These are phyloP conservation scores for Ylistrum balloti DNA, from an alignment of 1,140 invertebrate genomes.

Conservation along the genomic window DNA sequence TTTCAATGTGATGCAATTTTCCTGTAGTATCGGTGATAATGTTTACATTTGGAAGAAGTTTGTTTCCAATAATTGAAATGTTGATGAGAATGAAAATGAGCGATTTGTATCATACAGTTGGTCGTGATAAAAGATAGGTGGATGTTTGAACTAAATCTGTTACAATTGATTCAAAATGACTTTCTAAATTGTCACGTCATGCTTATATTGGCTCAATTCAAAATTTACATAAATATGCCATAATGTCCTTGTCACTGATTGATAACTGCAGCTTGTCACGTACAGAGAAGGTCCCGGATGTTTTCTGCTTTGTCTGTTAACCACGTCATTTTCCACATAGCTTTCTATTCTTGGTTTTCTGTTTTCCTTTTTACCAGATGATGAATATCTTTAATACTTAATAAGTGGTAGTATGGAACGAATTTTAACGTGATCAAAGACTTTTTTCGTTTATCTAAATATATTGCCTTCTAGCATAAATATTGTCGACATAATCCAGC, in stretches of 20 bases:
- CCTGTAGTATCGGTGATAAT: neutral
- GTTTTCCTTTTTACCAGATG: too few relatives aligned
- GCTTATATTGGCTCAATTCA: neutral
- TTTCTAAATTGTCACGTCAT: conserved; percentile 19
- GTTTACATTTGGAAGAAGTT: neutral
- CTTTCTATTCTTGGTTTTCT: too few relatives aligned
- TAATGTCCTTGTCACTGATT: neutral
- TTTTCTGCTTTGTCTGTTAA: neutral
- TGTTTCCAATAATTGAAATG: conserved; percentile 19
- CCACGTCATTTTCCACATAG: too few relatives aligned
- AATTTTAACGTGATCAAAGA: too few relatives aligned
- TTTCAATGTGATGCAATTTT: conserved; percentile 1
- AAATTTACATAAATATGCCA: conserved; percentile 36
- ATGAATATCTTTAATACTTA: too few relatives aligned
- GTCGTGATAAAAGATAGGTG: neutral
- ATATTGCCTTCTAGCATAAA: too few relatives aligned
- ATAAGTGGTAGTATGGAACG: too few relatives aligned
- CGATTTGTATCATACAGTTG: neutral
- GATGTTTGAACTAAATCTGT: conserved; percentile 27
- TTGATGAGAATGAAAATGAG: conserved; percentile 20
- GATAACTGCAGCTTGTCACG: neutral
- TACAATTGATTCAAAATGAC: neutral
- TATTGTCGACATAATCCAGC: too few relatives aligned
- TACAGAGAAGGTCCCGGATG: neutral
- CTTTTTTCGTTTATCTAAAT: too few relatives aligned